Base-by-base conservation (phyloP, 2,888 invertebrate species). In the Scaeva pyrastri region DNA sequence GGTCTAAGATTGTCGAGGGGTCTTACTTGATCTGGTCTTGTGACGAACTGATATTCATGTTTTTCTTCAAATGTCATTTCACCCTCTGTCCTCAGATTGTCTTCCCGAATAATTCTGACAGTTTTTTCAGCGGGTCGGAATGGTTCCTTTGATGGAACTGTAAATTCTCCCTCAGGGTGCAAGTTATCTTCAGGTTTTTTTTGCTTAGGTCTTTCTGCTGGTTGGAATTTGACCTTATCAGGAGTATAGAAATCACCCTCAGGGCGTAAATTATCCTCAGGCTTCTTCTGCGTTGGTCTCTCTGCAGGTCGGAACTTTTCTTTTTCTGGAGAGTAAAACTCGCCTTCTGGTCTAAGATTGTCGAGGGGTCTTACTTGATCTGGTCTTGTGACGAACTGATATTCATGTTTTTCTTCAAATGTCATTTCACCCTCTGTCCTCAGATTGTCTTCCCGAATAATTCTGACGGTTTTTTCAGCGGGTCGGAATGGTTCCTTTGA, bases 171-270 rank as follows among this genome's bases (percentile, higher is more conserved):
- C 8, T 31, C 31, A 8, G 31, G 31, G 8, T 31, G 8, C 31
- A 31, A 31, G 31, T 31, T 31, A 5, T 31, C 31, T 31, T 31
- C 31, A 5, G 31, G 31, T 8, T 8, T 31, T 5, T 31, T 31
- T 31, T 31, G 31, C 2, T 31, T 31, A 7, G 31, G 31, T 8
- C 31, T 31, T 5, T 31, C 31, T 31, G 31, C 31, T 31, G 31
- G 31, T 31, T 31, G 31, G 1, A 31, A 31, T 1, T 31, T 31
- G 1, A 8, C 31, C 6, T 31, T 31, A 31, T 92, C 91, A 0
- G 93, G 94, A 2, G 89, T 88, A 71, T 93, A 93, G 87, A 94
- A 94, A 0, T 95, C 94, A 0, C 95, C 94, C 88, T 95, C 95
- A 0, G 94, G 94, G 56, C 91, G 92, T 0, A 95, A 88, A 90